Percentiles rank a stretch among this genome's conserved stretches.
Evolutionary conservation across 2,797 vertebrate species (phyloP).

Genomic region (Tragelaphus oryx): DNA sequence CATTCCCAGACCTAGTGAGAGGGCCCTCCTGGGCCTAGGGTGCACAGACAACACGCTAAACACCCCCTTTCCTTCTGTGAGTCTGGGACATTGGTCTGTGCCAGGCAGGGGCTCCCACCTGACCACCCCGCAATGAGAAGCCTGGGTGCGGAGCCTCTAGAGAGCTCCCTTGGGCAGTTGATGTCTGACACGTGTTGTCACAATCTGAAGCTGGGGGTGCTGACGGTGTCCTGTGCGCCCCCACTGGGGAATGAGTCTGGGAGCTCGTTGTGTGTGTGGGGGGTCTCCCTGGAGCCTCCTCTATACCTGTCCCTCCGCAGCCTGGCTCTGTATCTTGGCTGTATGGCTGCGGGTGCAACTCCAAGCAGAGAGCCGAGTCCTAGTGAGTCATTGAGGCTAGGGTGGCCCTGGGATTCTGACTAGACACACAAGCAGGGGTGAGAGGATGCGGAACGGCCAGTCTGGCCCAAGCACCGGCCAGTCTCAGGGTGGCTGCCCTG

Average conservation of each 20-base stretch:
- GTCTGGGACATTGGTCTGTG: rapidly evolving
- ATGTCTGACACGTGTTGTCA: rapidly evolving
- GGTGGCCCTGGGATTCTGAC: neutral
- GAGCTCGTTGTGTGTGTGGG: rapidly evolving
- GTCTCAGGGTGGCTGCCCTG: rapidly evolving
- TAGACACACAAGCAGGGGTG: neutral
- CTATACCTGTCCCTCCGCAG: rapidly evolving
- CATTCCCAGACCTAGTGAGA: rapidly evolving
- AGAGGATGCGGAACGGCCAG: neutral
- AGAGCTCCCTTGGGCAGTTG: rapidly evolving
- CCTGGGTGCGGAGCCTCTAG: rapidly evolving
- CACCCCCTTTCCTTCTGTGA: no score
- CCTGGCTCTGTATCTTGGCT: no score
- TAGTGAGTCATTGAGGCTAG: neutral
- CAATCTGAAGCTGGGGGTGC: rapidly evolving
- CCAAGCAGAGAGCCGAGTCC: neutral
- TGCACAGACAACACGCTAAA: neutral
- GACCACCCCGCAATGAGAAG: no score
- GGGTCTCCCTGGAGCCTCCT: neutral
- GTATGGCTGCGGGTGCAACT: rapidly evolving
- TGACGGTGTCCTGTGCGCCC: rapidly evolving
- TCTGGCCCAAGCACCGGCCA: no score
- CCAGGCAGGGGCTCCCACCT: neutral
- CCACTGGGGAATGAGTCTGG: neutral
- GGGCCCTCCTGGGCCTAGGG: neutral